A percentile compares a stretch with the other conserved stretches of the same genome.
Conservation (phyloP, 2,888 invertebrate genomes). For the Acrobeloides nanus region DNA sequence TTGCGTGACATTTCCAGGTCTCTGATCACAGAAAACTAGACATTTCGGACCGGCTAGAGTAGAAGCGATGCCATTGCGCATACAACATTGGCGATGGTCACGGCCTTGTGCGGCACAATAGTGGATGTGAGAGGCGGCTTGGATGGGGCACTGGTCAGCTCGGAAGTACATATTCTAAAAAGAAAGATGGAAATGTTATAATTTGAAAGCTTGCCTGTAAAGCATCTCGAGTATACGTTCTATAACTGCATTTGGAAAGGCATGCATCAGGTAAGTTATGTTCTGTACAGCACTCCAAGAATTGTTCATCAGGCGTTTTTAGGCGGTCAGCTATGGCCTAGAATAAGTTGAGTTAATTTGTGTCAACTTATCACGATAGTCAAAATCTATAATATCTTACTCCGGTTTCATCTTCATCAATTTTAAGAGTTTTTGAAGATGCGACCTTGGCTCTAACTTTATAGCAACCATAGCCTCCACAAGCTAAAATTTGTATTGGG, state of each 20-base stretch:
- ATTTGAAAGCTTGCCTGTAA: slow-evolving; percentile 44
- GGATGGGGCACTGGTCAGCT: slow-evolving; percentile 48
- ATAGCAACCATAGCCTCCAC: slow-evolving; percentile 48
- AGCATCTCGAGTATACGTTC: slow-evolving; percentile 41
- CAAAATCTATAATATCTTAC: too few species aligned
- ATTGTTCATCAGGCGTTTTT: slow-evolving; percentile 47
- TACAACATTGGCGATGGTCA: slow-evolving; percentile 29
- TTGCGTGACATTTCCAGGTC: slow-evolving; percentile 32
- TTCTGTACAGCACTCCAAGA: slow-evolving; percentile 48
- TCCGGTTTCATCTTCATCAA: slow-evolving; percentile 23
- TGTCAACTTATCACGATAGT: too few species aligned
- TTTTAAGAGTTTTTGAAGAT: slow-evolving; percentile 33
- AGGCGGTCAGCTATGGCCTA: too few species aligned
- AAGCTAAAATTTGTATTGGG: too few species aligned
- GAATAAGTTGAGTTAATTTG: too few species aligned
- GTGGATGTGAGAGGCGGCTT: slow-evolving; percentile 50
- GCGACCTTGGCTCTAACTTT: slow-evolving; percentile 34
- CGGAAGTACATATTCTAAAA: slow-evolving; percentile 51
- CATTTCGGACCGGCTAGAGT: slow-evolving; percentile 31
- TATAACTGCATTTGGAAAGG: slow-evolving; percentile 44
- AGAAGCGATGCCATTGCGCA: slow-evolving; percentile 29
- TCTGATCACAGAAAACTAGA: slow-evolving; percentile 30
- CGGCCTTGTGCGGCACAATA: slow-evolving; percentile 36
- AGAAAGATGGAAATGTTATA: too few species aligned
- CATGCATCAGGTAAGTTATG: slow-evolving; percentile 49